Base-by-base conservation (phyloP, 2,797 vertebrate genomes). In the Dallia pectoralis region DNA sequence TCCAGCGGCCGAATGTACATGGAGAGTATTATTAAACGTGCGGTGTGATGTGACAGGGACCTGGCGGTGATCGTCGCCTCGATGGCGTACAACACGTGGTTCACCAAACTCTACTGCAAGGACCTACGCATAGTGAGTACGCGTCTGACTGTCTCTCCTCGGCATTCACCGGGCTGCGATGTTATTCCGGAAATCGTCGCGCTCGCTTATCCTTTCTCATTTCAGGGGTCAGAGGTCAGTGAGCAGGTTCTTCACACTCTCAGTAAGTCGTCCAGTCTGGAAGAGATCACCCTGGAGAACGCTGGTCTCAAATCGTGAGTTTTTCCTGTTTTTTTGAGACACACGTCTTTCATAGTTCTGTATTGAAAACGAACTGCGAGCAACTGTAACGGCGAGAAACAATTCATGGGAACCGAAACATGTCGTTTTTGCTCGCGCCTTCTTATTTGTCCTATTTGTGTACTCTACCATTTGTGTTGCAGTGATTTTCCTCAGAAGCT, bases 401-500 rank as follows among this genome's bases (percentile, higher is more conserved):
- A n/a, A n/a, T n/a, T n/a, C n/a, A n/a, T n/a, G n/a, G n/a, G n/a
- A n/a, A n/a, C n/a, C n/a, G n/a, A n/a, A n/a, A n/a, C n/a, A n/a
- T n/a, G n/a, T n/a, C n/a, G n/a, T n/a, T n/a, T n/a, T 56, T 22
- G 18, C n/a, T 53, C n/a, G 51, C 47, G 5, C 44, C 40, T 22
- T 53, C n/a, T 18, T 53, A n/a, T 51, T 19, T 0, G 18, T 51
- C 48, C 48, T 16, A 51, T 53, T 6, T 25, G 53, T 25, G n/a
- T 56, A 22, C n/a, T 56, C 33, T 25, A 56, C 9, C 22, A 22
- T 32, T 6, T 63, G 30, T 32, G 29, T 63, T 63, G 70, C 90
- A 96, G 95, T 84, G 96, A 96, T 85, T 96, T 96, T 82, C 95
- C 95, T 33, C 94, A 95, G 91, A 97, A 96, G 90, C 94, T 97